These are phyloP conservation scores for Tylochromis polylepis DNA, from an alignment of 2,113 vertebrate species.

Conservation along the genomic window DNA sequence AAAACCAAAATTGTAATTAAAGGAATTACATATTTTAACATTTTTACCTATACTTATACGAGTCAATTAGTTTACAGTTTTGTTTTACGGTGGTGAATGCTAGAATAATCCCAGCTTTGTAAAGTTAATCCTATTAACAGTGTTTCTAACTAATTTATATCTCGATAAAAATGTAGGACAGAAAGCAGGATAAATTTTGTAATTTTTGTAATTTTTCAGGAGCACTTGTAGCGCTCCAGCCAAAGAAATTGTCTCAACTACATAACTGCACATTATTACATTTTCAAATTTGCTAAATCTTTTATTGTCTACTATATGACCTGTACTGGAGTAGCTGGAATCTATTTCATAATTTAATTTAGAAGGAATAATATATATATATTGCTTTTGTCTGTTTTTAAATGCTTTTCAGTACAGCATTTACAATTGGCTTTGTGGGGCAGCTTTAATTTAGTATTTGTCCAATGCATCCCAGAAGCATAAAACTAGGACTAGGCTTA, in stretches of 20 bases:
- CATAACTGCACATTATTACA: background rate
- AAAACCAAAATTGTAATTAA: background rate
- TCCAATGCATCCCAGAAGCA: background rate
- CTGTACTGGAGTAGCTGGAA: background rate
- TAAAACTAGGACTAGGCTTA: background rate
- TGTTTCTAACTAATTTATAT: background rate
- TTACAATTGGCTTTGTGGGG: background rate
- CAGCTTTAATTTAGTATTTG: background rate
- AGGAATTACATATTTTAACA: background rate
- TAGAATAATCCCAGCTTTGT: background rate
- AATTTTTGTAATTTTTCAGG: background rate
- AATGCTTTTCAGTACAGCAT: background rate
- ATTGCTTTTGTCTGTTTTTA: background rate
- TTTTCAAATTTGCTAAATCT: fast-evolving
- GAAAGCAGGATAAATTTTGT: background rate
- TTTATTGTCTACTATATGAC: background rate
- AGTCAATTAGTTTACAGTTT: background rate
- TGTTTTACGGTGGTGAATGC: background rate
- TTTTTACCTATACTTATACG: background rate
- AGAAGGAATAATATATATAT: background rate
- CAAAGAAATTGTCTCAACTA: background rate
- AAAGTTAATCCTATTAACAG: background rate
- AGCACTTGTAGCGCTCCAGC: fast-evolving
- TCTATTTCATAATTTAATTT: background rate
- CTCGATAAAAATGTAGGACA: background rate